These are phyloP conservation scores for Hydrolagus colliei DNA, from an alignment of 2,797 vertebrate genomes.

Conservation along the genomic window DNA sequence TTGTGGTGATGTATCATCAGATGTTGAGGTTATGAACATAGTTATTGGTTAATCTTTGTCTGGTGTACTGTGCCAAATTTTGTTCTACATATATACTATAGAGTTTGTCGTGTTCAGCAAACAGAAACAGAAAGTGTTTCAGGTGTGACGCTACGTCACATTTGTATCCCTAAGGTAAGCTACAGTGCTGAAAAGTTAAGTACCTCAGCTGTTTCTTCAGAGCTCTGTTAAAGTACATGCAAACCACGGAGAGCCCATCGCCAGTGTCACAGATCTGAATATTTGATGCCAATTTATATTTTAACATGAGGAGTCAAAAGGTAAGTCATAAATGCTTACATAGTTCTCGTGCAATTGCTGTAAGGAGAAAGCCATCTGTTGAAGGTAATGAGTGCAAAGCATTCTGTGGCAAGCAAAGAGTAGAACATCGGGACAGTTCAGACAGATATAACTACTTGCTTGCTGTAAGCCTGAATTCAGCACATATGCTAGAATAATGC, in stretches of 20 bases:
- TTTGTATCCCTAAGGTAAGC: no score
- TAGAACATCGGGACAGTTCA: no score
- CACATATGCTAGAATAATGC: no score
- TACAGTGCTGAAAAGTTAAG: no score
- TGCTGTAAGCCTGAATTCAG: no score
- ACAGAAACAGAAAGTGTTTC: no score
- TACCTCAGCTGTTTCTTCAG: background rate
- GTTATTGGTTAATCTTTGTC: background rate
- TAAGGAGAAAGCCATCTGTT: background rate
- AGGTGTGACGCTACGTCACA: no score
- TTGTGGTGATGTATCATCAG: background rate
- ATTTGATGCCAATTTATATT: background rate
- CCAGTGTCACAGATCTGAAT: background rate
- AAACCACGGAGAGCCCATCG: background rate
- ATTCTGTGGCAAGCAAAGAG: no score
- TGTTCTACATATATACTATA: no score
- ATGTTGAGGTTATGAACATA: background rate
- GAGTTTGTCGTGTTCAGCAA: no score
- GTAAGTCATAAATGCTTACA: background rate
- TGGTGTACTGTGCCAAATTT: background rate
- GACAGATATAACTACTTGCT: no score
- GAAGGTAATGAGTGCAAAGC: background rate
- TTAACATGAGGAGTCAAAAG: background rate
- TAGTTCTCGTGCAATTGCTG: background rate
- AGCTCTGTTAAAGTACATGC: background rate